Percentiles rank a stretch among this genome's conserved stretches.
Conservation (phyloP, 1,140 invertebrate genomes). For the Sarcophaga bullata region DNA sequence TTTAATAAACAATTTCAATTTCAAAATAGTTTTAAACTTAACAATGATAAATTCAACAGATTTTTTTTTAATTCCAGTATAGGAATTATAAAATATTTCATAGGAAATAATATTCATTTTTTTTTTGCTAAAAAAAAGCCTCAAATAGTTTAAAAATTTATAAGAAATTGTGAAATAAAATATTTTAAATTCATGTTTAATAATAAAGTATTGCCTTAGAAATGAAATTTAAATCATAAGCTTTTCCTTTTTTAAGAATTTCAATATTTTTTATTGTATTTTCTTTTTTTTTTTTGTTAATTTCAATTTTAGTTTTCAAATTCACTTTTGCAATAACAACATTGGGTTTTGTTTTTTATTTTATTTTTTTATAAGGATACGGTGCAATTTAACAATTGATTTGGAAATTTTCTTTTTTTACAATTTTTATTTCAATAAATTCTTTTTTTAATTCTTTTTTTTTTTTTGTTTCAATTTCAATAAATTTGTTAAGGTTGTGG, state of each 20-base stretch:
- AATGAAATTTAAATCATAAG: too few species aligned
- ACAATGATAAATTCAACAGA: slow-evolving; percentile 12
- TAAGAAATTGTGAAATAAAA: too few species aligned
- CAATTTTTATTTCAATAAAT: too few species aligned
- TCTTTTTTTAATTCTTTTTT: too few species aligned
- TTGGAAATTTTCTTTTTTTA: not conserved
- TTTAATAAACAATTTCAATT: slow-evolving; percentile 2
- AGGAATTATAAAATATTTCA: too few species aligned
- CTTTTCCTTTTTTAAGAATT: not conserved
- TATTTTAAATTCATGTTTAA: too few species aligned
- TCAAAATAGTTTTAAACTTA: slow-evolving; percentile 1
- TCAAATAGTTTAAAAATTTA: too few species aligned
- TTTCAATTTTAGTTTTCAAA: not conserved
- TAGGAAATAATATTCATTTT: too few species aligned
- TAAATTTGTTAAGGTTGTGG: not conserved
- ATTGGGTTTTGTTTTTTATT: too few species aligned
- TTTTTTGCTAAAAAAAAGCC: too few species aligned
- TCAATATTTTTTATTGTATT: not conserved
- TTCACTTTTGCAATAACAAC: not conserved
- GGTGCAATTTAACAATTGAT: slow-evolving; percentile 17
- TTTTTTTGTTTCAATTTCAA: too few species aligned
- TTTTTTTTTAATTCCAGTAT: not conserved
- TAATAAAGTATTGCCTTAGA: too few species aligned
- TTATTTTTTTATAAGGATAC: not conserved
- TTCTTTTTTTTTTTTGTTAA: not conserved